Evolutionary conservation across 2,888 invertebrate genomes (phyloP).

Genomic region (Melinaea menophilus): DNA sequence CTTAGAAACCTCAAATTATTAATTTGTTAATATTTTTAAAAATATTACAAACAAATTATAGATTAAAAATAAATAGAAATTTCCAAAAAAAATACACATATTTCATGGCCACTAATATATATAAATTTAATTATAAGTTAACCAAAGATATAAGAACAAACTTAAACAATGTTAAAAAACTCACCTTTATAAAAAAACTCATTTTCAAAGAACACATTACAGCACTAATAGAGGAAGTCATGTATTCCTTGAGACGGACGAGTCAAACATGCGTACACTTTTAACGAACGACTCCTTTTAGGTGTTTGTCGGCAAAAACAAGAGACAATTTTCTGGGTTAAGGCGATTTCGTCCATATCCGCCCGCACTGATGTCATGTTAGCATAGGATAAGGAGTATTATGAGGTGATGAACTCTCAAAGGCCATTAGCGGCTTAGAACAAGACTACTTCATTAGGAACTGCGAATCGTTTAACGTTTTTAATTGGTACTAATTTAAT

Average conservation of each 20-base stretch:
- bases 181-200: conserved; percentile 32
- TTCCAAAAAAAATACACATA: too few species aligned
- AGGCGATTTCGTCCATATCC: conserved; percentile 70
- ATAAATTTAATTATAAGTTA: not conserved
- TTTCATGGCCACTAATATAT: not conserved
- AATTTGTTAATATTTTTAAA: too few species aligned
- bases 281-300: conserved; percentile 59
- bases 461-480: conserved; percentile 10
- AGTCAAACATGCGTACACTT: conserved; percentile 46
- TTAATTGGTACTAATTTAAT: conserved; percentile 11
- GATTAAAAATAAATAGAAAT: too few species aligned
- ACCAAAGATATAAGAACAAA: not conserved
- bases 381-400: conserved; percentile 53
- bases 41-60: too few species aligned
- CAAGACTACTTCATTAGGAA: conserved; percentile 26
- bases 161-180: conserved; percentile 3
- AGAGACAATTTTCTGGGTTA: conserved; percentile 60
- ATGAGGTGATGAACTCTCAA: conserved; percentile 42
- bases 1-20: too few species aligned
- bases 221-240: conserved; percentile 28
- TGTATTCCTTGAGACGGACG: conserved; percentile 37
- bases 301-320: conserved; percentile 52
- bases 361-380: conserved; percentile 63
- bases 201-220: conserved; percentile 16
- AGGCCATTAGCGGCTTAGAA: conserved; percentile 27